Conservation (phyloP, 2,113 vertebrate species). For the Campylorhamphus procurvoides region DNA sequence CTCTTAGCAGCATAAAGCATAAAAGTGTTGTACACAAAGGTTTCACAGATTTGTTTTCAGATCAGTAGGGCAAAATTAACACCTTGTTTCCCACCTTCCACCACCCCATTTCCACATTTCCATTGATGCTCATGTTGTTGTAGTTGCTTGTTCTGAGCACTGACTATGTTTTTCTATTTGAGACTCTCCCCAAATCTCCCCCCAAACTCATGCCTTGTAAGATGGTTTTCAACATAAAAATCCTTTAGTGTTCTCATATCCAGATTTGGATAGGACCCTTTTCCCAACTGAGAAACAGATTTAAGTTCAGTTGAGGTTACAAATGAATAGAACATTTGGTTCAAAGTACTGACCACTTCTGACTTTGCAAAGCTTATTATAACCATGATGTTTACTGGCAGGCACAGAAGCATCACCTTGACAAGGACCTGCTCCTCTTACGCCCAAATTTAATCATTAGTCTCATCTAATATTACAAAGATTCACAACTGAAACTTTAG, state of each 20-base stretch:
- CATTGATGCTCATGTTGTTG: neutral
- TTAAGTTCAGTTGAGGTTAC: neutral
- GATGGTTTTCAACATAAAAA: neutral
- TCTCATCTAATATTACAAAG: neutral
- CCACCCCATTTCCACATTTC: neutral
- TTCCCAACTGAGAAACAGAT: neutral
- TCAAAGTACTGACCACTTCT: neutral
- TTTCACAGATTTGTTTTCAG: neutral
- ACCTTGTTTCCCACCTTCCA: neutral
- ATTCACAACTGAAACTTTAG: neutral
- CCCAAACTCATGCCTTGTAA: rapidly evolving
- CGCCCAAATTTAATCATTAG: neutral
- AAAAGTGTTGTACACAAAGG: neutral
- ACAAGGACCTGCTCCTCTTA: neutral
- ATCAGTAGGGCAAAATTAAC: neutral
- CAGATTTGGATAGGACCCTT: neutral
- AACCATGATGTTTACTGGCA: neutral
- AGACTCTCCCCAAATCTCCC: neutral
- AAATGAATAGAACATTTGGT: neutral
- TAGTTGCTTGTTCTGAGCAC: neutral
- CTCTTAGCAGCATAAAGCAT: neutral
- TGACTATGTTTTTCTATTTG: neutral
- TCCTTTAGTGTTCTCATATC: neutral
- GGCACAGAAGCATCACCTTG: neutral
- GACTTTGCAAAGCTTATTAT: neutral